Conservation (phyloP, 2,113 vertebrate genomes). For the Acanthochromis polyacanthus region DNA sequence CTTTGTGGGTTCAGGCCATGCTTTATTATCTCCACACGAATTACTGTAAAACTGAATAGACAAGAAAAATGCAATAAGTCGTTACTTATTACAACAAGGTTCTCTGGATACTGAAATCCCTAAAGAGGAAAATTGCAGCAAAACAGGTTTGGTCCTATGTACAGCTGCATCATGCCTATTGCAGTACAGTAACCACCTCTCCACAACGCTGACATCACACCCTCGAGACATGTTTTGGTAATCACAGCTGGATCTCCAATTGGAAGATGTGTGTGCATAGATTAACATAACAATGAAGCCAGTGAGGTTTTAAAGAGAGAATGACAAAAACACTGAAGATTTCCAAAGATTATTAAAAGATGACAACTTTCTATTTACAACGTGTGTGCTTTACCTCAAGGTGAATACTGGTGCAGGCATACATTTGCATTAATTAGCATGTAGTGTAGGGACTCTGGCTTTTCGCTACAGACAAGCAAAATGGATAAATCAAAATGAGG, state of each 20-base stretch:
- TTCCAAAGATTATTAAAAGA: slow-evolving; percentile 82
- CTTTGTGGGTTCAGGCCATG: too few relatives aligned
- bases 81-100: neutral
- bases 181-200: slow-evolving; percentile 51
- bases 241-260: slow-evolving; percentile 67
- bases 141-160: slow-evolving; percentile 5
- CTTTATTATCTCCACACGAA: too few relatives aligned
- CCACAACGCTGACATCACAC: slow-evolving; percentile 47
- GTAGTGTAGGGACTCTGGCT: slow-evolving; percentile 66
- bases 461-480: slow-evolving; percentile 78
- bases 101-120: neutral
- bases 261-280: slow-evolving; percentile 68
- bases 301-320: slow-evolving; percentile 65
- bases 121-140: slow-evolving; percentile 18
- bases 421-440: slow-evolving; percentile 87
- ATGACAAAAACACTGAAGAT: slow-evolving; percentile 68
- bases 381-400: slow-evolving; percentile 82
- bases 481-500: slow-evolving; percentile 85
- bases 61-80: too few relatives aligned
- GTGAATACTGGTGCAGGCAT: slow-evolving; percentile 82
- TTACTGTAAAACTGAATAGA: too few relatives aligned
- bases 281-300: slow-evolving; percentile 77
- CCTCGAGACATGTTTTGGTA: slow-evolving; percentile 56
- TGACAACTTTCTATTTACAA: slow-evolving; percentile 83
- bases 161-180: slow-evolving; percentile 49